Evolutionary conservation across 2,797 vertebrate species (phyloP), one percentile per base, ranked within the genome.

Genomic region (Apodemus agrarius): DNA sequence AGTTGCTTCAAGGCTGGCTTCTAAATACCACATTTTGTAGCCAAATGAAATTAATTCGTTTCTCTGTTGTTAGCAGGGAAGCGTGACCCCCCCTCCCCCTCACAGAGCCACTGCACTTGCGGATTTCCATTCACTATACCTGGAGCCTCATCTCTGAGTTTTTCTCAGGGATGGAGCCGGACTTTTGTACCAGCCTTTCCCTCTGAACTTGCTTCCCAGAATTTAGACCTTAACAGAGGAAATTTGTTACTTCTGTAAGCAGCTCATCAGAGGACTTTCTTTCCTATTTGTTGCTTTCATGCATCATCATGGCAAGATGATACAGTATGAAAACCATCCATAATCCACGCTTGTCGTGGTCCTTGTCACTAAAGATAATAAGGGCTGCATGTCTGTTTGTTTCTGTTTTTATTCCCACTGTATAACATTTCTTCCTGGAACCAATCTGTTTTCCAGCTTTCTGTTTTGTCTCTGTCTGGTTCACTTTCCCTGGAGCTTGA

Each of bases 361-460:
- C 89, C 76, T 59, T 93, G 88, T 78, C 85, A 89, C 95, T 95
- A 92, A 78, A 65, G 82, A 93, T 1, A 90, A 95, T 91, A 43
- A 85, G 76, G 94, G 97, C 89, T 91, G 72, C 40, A 43, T 96
- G 97, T 80, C 75, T 74, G 94, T 87, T 92, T 87, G 95, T 63
- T 95, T 98, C 98, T 26, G 1, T 74, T 95, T 94, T 3, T 6
- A 34, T 85, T 52, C 49, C 46, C 65, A 29, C 14, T 10, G 29
- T 7, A n/a, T 22, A 24, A 98, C 98, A 98, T 43, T 97, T 98
- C 98, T 98, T 99, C 98, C 98, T 99, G 98, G 92, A 97, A 98
- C 93, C 96, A 97, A 93, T 98, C 92, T 61, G 88, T 81, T 93
- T 97, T 96, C 46, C 14, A 85, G 54, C 94, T 26, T 0, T 97